Conservation (phyloP, 2,888 invertebrate species). For the Halocaridina rubra region DNA sequence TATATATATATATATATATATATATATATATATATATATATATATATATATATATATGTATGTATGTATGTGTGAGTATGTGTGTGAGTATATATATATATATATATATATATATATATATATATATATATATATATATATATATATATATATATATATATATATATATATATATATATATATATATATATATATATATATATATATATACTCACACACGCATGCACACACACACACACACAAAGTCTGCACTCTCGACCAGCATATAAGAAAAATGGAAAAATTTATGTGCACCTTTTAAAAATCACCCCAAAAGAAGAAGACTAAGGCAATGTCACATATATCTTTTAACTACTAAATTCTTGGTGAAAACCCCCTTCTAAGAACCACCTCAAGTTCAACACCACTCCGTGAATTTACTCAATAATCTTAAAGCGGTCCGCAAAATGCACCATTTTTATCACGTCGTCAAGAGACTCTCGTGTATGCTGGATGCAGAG, state of each 20-base stretch:
- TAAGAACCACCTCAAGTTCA: neutral
- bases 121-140: neutral
- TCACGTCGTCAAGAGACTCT: too few relatives aligned
- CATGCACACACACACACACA: neutral
- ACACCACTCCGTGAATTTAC: neutral
- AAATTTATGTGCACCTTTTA: too few relatives aligned
- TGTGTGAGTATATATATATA: neutral
- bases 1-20: neutral
- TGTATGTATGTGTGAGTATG: neutral
- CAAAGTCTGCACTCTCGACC: too few relatives aligned
- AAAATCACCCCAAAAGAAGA: too few relatives aligned
- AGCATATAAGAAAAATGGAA: too few relatives aligned
- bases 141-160: neutral
- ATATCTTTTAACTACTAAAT: too few relatives aligned
- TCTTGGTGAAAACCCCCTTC: neutral
- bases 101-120: neutral
- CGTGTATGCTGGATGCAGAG: too few relatives aligned
- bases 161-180: neutral
- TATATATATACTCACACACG: neutral
- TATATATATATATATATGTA: neutral
- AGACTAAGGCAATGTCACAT: too few relatives aligned
- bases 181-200: neutral
- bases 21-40: neutral
- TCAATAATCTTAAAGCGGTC: too few relatives aligned
- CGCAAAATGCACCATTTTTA: too few relatives aligned